These are phyloP conservation scores for Eilema depressum DNA, from an alignment of 2,888 invertebrate genomes.

Conservation along the genomic window DNA sequence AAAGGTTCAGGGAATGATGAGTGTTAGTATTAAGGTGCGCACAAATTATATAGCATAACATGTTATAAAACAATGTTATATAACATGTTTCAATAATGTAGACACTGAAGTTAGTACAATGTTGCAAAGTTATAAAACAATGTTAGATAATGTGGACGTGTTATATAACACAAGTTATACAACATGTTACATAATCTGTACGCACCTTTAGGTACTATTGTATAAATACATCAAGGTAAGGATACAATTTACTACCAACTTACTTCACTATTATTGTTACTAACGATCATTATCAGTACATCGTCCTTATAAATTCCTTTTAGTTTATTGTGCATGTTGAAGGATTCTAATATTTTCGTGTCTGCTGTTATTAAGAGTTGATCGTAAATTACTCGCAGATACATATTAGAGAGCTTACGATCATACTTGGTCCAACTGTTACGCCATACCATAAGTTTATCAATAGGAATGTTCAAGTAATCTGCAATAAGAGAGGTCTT, in stretches of 20 bases:
- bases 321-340: conserved; percentile 69
- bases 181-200: too few species aligned
- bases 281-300: conserved; percentile 68
- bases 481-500: conserved; percentile 47
- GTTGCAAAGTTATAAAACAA: too few species aligned
- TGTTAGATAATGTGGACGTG: too few species aligned
- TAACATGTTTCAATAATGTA: too few species aligned
- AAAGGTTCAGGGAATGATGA: too few species aligned
- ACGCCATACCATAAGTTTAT: conserved; percentile 73
- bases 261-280: conserved; percentile 59
- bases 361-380: conserved; percentile 68
- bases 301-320: conserved; percentile 76
- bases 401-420: conserved; percentile 43
- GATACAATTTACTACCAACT: conserved; percentile 27
- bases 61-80: too few species aligned
- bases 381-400: conserved; percentile 66
- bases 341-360: conserved; percentile 69
- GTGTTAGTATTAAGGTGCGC: too few species aligned
- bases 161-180: too few species aligned
- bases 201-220: too few species aligned
- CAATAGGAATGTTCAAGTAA: conserved; percentile 60
- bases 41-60: too few species aligned
- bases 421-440: conserved; percentile 68
- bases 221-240: background rate
- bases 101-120: too few species aligned